These are phyloP conservation scores for Drosophila leonis DNA, from an alignment of 2,888 invertebrate genomes.

Conservation along the genomic window DNA sequence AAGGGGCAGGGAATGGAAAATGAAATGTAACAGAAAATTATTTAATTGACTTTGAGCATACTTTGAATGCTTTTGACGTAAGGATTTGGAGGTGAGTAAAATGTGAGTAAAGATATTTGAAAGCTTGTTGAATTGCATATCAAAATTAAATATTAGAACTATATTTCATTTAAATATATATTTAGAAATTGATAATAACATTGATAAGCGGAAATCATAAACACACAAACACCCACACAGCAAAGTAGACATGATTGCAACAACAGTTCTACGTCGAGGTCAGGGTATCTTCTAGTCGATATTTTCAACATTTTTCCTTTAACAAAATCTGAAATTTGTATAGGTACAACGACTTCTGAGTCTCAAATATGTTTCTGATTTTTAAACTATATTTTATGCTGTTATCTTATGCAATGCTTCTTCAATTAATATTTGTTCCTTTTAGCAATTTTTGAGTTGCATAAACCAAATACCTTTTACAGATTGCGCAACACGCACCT, in stretches of 20 bases:
- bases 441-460: background rate
- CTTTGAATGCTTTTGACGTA: no score
- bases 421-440: background rate
- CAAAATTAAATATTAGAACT: background rate
- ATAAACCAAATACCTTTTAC: background rate
- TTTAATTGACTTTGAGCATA: background rate
- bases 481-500: background rate
- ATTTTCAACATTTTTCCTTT: no score
- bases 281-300: no score
- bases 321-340: no score
- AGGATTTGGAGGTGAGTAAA: background rate
- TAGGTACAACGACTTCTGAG: no score
- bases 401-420: background rate
- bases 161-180: background rate
- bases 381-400: background rate
- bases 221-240: no score
- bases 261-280: no score
- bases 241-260: no score
- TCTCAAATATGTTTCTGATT: background rate
- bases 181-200: background rate
- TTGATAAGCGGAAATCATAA: background rate
- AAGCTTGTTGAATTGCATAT: background rate
- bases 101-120: background rate
- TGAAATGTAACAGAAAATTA: background rate
- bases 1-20: no score